phyloP scores from a whole-genome alignment of 2,797 vertebrate genomes.

The Sorex maritimensis region DNA sequence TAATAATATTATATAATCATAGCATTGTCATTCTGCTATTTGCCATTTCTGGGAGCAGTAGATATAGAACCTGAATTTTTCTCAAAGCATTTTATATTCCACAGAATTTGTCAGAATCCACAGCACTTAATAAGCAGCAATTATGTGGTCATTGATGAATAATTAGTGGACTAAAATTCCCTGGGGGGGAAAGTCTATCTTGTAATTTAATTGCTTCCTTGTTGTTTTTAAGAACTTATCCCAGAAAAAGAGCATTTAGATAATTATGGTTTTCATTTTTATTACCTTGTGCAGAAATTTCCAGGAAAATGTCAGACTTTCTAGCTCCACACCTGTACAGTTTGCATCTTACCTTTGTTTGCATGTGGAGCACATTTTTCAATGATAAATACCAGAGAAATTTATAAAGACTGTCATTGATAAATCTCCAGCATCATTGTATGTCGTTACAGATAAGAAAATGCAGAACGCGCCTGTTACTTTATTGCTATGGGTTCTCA shows the following conservation, averaged over 20 bases:
- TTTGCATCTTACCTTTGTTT: background rate
- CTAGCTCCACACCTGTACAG: too few species aligned
- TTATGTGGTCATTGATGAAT: background rate
- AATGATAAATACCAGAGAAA: background rate
- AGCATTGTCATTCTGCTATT: background rate
- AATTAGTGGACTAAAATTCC: background rate
- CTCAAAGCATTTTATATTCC: background rate
- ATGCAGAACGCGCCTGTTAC: slow-evolving; percentile 58
- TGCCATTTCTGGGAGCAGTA: background rate
- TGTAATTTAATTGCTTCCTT: background rate
- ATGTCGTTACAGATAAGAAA: slow-evolving; percentile 59
- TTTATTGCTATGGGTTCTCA: slow-evolving; percentile 13
- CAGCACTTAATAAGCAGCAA: background rate
- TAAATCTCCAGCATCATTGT: background rate
- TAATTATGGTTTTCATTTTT: background rate
- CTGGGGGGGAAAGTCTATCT: background rate
- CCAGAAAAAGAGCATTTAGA: background rate
- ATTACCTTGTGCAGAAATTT: background rate
- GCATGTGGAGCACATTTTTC: background rate
- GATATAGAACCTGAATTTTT: background rate
- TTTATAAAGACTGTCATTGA: background rate
- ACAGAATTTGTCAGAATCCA: background rate
- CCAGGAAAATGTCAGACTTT: background rate
- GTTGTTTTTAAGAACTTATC: background rate
- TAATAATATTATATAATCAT: background rate